Base-by-base conservation (phyloP, 2,113 vertebrate genomes). In the Labeo catla region DNA sequence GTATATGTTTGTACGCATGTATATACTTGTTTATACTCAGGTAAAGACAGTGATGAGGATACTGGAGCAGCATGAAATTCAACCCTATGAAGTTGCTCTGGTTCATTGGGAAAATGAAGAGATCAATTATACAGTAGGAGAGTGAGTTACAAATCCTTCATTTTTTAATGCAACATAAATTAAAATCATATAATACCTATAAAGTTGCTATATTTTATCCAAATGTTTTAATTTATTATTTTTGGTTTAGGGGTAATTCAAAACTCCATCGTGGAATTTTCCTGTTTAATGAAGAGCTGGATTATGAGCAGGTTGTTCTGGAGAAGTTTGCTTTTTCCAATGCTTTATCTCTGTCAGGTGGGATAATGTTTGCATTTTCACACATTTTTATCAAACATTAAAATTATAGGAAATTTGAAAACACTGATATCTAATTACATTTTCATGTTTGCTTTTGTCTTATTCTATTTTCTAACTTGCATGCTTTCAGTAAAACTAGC, bases 301-400 rank as follows among this genome's bases (percentile, higher is more conserved):
- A 96, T 47, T 91, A 88, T 28, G 93, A 97, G 36, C 96, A 98
- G 63, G 90, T 94, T 16, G 89, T 97, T 90, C 92, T 99, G 88
- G 96, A 98, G 91, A 99, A 99, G 88, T 99, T 98, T 92, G 98
- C 98, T 3, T 99, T 99, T 94, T 99, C 98, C 66, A 99, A 99
- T 84, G 98, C 98, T 0, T 94, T 99, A 11, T 97, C 96, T 91
- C 94, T 99, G 76, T 99, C 98, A 90, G 98, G 98, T 99, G 88
- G 94, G 95, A 13, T 52, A 79, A 61, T n/a, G 6, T 36, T 52
- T 83, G 34, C 11, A 34, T 73, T n/a, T 9, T 70, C 34, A 39
- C 7, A 39, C 34, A 68, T 19, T 79, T 19, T 76, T 43, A 8
- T 4, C 11, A 19, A 15, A 45, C 36, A 39, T 39, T 39, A 28